Conservation (phyloP, 2,888 invertebrate genomes). For the Drosophila pseudotalamancana region DNA sequence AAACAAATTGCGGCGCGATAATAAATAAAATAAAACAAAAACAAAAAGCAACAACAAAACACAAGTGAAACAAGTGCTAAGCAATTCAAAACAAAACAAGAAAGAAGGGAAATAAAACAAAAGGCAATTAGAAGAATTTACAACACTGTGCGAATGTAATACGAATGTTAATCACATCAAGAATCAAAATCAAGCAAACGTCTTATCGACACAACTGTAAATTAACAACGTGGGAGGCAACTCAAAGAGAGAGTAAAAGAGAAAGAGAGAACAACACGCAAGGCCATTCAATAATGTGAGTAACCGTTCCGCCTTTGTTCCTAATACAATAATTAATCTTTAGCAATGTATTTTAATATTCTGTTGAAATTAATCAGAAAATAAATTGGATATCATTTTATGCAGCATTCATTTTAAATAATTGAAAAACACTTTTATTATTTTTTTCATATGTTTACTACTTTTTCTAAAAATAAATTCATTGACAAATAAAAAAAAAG, state of each 20-base stretch:
- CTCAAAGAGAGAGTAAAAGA: constrained; percentile 18
- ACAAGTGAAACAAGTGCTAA: constrained; percentile 63
- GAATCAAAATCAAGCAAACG: constrained; percentile 32
- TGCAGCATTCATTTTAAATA: too few species aligned
- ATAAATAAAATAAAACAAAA: constrained; percentile 21
- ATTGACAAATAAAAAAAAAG: too few species aligned
- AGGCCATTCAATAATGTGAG: constrained; percentile 58
- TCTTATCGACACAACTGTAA: constrained; percentile 56
- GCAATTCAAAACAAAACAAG: constrained; percentile 47
- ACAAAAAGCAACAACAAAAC: constrained; percentile 31
- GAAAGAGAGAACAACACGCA: constrained; percentile 36
- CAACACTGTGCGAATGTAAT: constrained; percentile 57
- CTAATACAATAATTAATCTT: too few species aligned
- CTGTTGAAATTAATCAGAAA: constrained; percentile 13
- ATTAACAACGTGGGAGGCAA: constrained; percentile 57
- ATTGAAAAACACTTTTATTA: too few species aligned
- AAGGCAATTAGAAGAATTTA: constrained; percentile 49
- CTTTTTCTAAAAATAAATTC: too few species aligned
- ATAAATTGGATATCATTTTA: too few species aligned
- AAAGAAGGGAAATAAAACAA: too few species aligned
- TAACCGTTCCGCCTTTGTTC: constrained; percentile 49
- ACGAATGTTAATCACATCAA: constrained; percentile 42
- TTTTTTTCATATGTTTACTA: too few species aligned
- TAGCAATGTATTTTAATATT: too few species aligned
- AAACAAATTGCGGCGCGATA: constrained; percentile 50